phyloP scores from a whole-genome alignment of 2,888 invertebrate species.

The Salpingus planirostris region DNA sequence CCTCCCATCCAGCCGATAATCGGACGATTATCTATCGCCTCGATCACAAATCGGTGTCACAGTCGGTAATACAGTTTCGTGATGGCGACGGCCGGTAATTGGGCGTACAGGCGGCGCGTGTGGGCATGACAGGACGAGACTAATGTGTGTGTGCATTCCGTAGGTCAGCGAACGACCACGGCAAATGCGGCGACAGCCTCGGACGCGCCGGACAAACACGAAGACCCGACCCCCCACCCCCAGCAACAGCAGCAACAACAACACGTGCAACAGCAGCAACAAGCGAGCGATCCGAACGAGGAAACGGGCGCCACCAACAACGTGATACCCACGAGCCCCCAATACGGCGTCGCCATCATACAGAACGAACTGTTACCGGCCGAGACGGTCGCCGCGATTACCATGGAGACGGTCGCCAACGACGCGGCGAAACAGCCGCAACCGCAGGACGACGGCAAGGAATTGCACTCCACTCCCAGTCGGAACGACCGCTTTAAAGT shows the following conservation, averaged over 20 bases:
- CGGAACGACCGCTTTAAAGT: constrained; percentile 62
- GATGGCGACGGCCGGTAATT: no score
- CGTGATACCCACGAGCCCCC: constrained; percentile 57
- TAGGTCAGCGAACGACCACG: constrained; percentile 42
- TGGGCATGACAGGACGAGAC: no score
- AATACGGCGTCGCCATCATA: constrained; percentile 55
- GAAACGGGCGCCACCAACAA: constrained; percentile 26
- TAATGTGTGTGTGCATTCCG: no score
- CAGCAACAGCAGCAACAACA: constrained; percentile 2
- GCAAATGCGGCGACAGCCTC: constrained; percentile 36
- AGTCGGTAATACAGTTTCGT: no score
- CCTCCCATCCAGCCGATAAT: no score
- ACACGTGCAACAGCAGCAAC: constrained; percentile 18
- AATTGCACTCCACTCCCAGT: constrained; percentile 46
- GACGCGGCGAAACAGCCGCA: constrained; percentile 37
- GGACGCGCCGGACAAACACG: constrained; percentile 26
- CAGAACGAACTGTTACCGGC: constrained; percentile 31
- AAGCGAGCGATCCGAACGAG: constrained; percentile 21
- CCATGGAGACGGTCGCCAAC: constrained; percentile 33
- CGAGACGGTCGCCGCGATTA: constrained; percentile 24
- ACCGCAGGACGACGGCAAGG: constrained; percentile 46
- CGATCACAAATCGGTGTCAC: no score
- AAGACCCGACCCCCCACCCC: constrained; percentile 18
- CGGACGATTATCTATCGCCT: no score
- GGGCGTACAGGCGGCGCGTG: no score